A percentile compares a stretch with the other conserved stretches of the same genome.
phyloP scores from a whole-genome alignment of 2,797 vertebrate species.

The Siniperca scherzeri region DNA sequence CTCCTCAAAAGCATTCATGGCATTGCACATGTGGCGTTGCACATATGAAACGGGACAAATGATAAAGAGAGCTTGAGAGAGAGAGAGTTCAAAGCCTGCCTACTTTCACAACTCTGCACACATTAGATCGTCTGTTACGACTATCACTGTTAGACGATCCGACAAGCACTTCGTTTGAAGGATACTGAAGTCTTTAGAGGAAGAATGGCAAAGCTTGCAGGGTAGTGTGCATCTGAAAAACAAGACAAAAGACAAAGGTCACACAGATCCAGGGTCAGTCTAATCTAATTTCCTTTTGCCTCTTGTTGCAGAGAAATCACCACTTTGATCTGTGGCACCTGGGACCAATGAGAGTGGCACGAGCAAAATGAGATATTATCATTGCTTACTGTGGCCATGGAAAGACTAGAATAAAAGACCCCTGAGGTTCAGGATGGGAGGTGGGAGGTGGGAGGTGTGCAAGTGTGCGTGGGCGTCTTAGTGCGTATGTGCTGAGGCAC shows the following conservation, averaged over 20 bases:
- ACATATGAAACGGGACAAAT: neutral
- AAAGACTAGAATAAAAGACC: constrained; percentile 57
- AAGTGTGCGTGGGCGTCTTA: constrained; percentile 17
- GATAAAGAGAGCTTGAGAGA: neutral
- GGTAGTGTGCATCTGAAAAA: constrained; percentile 7
- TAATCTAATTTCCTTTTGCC: constrained; percentile 60
- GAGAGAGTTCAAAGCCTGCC: too few species aligned
- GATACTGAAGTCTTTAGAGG: neutral
- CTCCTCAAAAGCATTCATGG: neutral
- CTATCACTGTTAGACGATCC: neutral
- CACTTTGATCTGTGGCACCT: constrained; percentile 79
- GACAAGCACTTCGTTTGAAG: neutral
- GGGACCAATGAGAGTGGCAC: constrained; percentile 63
- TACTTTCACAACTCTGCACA: neutral
- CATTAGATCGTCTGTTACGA: neutral
- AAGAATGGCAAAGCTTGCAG: neutral
- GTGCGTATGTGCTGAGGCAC: constrained; percentile 22
- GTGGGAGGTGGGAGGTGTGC: constrained; percentile 17
- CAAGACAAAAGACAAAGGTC: constrained; percentile 31
- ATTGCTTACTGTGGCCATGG: constrained; percentile 58
- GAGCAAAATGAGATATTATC: constrained; percentile 67
- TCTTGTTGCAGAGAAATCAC: constrained; percentile 55
- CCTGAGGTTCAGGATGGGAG: neutral
- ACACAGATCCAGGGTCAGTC: constrained; percentile 36
- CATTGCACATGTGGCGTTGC: neutral